These are phyloP conservation scores for Pygoscelis adeliae DNA, from an alignment of 2,113 vertebrate genomes.

Conservation along the genomic window DNA sequence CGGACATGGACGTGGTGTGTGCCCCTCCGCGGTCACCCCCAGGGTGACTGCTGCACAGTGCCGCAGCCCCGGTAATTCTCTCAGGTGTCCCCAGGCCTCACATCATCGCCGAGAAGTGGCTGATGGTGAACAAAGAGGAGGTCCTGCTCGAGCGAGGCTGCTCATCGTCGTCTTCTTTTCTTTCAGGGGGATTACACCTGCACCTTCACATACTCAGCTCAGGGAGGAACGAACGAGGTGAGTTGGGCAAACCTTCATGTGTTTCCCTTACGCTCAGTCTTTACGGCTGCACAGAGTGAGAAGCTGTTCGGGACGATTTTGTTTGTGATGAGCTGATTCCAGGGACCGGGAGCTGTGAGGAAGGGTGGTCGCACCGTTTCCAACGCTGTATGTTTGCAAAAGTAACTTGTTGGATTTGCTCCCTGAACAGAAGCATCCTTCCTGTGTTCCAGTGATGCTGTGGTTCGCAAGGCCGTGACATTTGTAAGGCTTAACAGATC, in stretches of 20 bases:
- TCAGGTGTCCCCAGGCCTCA: not conserved
- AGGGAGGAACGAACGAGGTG: slow-evolving; percentile 97
- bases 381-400: rapidly evolving
- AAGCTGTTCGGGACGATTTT: not conserved
- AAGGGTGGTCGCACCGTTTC: not conserved
- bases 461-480: rapidly evolving
- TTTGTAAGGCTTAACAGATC: not conserved
- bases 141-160: rapidly evolving
- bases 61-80: rapidly evolving
- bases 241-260: not conserved
- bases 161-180: not conserved
- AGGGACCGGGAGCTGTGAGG: not conserved
- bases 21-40: not conserved
- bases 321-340: not conserved
- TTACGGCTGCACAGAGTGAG: rapidly evolving
- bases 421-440: rapidly evolving
- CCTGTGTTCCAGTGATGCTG: rapidly evolving
- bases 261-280: not conserved
- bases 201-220: slow-evolving; percentile 90
- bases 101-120: rapidly evolving
- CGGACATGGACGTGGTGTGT: rapidly evolving
- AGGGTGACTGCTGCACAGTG: not conserved
- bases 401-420: not conserved
- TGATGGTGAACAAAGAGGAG: not conserved
- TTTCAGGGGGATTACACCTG: slow-evolving; percentile 83